Conservation (phyloP, 37 sponge, comb jelly and placozoan genomes). For the Mnemiopsis leidyi region DNA sequence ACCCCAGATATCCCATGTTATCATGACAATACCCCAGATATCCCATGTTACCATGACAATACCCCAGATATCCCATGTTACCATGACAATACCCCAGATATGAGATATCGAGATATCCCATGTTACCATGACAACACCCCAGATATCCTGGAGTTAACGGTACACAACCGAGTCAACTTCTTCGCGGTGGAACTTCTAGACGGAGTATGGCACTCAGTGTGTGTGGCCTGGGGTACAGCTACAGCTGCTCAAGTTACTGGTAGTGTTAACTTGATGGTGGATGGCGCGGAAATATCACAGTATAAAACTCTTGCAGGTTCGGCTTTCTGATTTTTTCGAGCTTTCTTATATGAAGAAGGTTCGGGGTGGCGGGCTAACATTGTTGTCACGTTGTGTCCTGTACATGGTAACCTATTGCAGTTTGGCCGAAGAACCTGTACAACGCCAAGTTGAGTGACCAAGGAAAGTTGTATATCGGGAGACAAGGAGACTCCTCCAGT, state of each 20-base stretch:
- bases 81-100: no score
- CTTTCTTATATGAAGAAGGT: no score
- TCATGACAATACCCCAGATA: no score
- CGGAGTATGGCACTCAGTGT: constrained; percentile 14
- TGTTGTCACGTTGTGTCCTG: no score
- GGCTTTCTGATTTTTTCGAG: no score
- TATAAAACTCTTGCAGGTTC: not conserved
- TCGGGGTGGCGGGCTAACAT: no score
- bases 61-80: no score
- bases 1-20: no score
- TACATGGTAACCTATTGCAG: no score
- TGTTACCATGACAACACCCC: no score
- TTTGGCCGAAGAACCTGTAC: constrained; percentile 25
- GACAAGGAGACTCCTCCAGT: not conserved
- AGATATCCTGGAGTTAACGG: constrained; percentile 38
- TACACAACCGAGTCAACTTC: constrained; percentile 8
- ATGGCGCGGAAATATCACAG: not conserved
- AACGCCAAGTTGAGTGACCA: not conserved
- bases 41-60: no score
- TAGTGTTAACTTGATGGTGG: not conserved
- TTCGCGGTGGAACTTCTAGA: not conserved
- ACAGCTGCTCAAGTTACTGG: not conserved
- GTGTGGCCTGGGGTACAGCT: not conserved
- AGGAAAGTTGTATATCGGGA: not conserved
- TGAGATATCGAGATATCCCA: no score